These are phyloP conservation scores for Congeria kusceri DNA, from an alignment of 2,888 invertebrate species.

Conservation along the genomic window DNA sequence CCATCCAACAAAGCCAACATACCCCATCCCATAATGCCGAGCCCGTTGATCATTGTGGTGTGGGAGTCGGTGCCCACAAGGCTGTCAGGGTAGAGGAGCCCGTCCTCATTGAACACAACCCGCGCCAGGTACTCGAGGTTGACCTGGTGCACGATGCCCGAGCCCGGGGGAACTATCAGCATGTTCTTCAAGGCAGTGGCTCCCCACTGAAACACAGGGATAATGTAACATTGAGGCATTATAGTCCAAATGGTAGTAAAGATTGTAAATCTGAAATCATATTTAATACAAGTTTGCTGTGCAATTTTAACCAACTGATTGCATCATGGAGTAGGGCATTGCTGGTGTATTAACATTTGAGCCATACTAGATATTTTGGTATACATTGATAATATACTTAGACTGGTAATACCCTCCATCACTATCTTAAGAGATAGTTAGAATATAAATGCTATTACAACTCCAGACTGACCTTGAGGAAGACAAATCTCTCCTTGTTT, in stretches of 20 bases:
- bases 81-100: slow-evolving; percentile 93
- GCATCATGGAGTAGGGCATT: too few relatives aligned
- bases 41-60: slow-evolving; percentile 99
- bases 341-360: too few relatives aligned
- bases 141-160: slow-evolving; percentile 99
- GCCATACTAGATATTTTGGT: too few relatives aligned
- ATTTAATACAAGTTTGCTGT: too few relatives aligned
- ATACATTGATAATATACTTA: too few relatives aligned
- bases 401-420: too few relatives aligned
- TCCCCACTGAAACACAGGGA: slow-evolving; percentile 91
- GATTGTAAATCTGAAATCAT: too few relatives aligned
- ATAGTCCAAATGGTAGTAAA: too few relatives aligned
- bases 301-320: too few relatives aligned
- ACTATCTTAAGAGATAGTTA: too few relatives aligned
- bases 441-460: too few relatives aligned
- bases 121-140: slow-evolving; percentile 97
- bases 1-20: slow-evolving; percentile 78
- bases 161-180: slow-evolving; percentile 98
- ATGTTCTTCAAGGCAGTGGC: slow-evolving; percentile 97
- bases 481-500: slow-evolving; percentile 97
- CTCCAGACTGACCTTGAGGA: slow-evolving; percentile 91
- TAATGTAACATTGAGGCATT: too few relatives aligned
- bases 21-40: slow-evolving; percentile 98
- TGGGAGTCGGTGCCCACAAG: slow-evolving; percentile 99
- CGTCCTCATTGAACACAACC: slow-evolving; percentile 91